Evolutionary conservation across 2,888 invertebrate species (phyloP), one percentile per base, ranked within the genome.

Genomic region (Hecatera dysodea): DNA sequence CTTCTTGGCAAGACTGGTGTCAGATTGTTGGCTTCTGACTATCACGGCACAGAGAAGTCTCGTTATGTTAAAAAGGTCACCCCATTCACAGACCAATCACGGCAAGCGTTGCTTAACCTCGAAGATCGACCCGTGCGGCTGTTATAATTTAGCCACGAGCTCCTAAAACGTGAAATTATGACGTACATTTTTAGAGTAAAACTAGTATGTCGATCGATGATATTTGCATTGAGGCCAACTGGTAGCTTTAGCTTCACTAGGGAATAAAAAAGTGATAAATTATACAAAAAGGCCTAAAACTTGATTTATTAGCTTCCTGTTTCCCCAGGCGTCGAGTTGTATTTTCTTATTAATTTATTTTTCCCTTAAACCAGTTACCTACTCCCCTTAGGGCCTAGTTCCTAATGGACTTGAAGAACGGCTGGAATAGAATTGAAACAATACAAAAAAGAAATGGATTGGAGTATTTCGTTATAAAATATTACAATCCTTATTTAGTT

Each of bases 311-410:
- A 22, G 12, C 33, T 46, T 66, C 27, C 11, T 8, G 9, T 8
- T 24, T 52, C 52, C 24, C 24, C 27, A 17, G 39, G 24, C 42
- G 12, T 29, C 12, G 19, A 42, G 39, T 63, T 56, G 73, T 72
- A 44, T 63, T 63, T 44, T 59, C 2, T 29, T 48, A 24, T 55
- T 64, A 17, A 53, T 75, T 74, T 27, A 27, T 78, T 75, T n/a
- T 62, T 53, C n/a, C 15, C 57, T 42, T 42, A 19, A 77, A 19
- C 52, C 24, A 42, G 33, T 63, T 72, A 53, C 36, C 8, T 36
- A 60, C 17, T 24, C 15, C n/a, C 46, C 39, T 70, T 15, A 27
- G 59, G 52, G 33, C 48, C 11, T 22, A n/a, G 1, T 42, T 27
- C 12, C 19, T 33, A 33, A 59, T 42, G 52, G 42, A 78, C 29